Evolutionary conservation across 2,113 vertebrate species (phyloP).

Genomic region (Halcyon senegalensis): DNA sequence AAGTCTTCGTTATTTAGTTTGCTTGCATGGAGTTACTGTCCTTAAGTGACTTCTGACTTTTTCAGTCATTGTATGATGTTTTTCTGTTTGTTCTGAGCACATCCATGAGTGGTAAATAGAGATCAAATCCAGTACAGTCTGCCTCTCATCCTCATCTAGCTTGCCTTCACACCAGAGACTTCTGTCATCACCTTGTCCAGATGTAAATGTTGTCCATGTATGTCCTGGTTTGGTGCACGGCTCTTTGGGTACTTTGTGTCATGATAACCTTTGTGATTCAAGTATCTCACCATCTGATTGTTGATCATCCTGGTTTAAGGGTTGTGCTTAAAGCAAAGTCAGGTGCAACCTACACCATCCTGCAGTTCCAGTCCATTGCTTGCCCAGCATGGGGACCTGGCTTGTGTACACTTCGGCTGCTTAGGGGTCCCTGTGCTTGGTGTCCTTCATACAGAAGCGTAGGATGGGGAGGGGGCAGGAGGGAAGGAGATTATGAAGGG

Average conservation of each 20-base stretch:
- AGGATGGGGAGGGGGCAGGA: background rate
- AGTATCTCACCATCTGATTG: no score
- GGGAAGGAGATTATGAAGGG: background rate
- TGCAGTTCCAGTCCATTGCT: background rate
- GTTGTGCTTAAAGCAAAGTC: background rate
- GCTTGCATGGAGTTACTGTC: background rate
- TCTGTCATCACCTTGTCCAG: fast-evolving
- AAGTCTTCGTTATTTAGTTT: background rate
- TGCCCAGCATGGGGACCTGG: fast-evolving
- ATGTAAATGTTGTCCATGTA: fast-evolving
- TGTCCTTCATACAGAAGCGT: background rate
- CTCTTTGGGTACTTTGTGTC: background rate
- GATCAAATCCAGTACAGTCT: background rate
- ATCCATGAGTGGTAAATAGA: background rate
- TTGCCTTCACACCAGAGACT: background rate
- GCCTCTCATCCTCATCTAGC: background rate
- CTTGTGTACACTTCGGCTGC: background rate
- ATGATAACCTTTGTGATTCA: background rate
- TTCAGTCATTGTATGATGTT: background rate
- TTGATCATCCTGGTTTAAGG: background rate
- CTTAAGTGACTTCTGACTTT: slow-evolving; percentile 35
- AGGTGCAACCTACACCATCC: background rate
- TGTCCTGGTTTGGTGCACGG: no score
- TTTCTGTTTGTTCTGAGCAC: background rate
- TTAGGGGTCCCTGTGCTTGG: background rate